These are phyloP conservation scores for Hypotaenidia philippensis DNA, from an alignment of 2,797 vertebrate species.

Conservation along the genomic window DNA sequence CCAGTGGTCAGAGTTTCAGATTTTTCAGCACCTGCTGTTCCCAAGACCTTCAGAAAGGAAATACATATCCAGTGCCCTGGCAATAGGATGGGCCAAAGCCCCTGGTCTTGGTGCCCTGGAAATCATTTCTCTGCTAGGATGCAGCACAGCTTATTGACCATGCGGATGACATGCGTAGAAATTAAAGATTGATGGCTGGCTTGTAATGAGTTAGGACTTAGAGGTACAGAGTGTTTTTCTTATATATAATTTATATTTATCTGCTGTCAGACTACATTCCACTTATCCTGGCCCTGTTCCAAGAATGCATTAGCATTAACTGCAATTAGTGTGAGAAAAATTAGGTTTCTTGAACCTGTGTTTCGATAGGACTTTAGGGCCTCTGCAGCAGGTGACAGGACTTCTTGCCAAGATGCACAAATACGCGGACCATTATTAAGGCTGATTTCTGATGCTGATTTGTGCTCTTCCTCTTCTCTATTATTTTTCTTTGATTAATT, in stretches of 20 bases:
- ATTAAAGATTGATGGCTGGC: neutral
- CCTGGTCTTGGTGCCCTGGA: neutral
- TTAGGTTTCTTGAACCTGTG: neutral
- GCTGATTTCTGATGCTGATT: neutral
- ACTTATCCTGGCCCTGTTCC: neutral
- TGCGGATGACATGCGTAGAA: neutral
- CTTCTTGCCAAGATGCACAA: neutral
- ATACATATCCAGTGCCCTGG: rapidly evolving
- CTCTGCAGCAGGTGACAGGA: neutral
- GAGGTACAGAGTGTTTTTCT: neutral
- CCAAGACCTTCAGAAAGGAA: neutral
- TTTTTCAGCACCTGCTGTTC: neutral
- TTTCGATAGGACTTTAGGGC: neutral
- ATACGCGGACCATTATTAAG: neutral
- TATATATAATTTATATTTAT: constrained; percentile 4
- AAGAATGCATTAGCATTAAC: neutral
- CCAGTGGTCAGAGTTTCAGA: neutral
- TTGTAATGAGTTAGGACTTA: neutral
- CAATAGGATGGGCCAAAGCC: neutral
- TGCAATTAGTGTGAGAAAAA: constrained; percentile 1
- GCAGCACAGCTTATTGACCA: neutral
- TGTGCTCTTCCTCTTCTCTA: constrained; percentile 29
- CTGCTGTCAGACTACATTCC: neutral
- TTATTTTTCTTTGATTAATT: constrained; percentile 64
- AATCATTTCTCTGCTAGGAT: neutral